Evolutionary conservation across 2,113 vertebrate species (phyloP).

Genomic region (Halcyon senegalensis): DNA sequence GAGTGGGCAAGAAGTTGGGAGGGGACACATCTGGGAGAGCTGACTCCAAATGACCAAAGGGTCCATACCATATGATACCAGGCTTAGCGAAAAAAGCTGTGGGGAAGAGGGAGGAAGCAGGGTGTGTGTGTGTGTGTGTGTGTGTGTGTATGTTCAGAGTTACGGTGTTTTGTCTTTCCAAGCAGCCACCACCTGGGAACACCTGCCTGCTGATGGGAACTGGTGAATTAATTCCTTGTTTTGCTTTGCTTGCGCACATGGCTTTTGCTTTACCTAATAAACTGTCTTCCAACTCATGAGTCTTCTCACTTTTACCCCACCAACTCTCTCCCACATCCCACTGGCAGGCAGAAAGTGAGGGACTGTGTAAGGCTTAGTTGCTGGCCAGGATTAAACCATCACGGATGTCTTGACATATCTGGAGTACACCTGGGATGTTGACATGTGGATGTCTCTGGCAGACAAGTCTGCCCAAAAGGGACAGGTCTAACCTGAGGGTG

Average conservation of each 20-base stretch:
- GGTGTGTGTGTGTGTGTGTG: too few relatives aligned
- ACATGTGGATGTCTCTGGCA: not conserved
- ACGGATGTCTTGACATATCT: not conserved
- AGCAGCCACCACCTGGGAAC: not conserved
- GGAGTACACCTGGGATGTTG: not conserved
- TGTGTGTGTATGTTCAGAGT: rapidly evolving
- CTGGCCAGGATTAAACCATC: not conserved
- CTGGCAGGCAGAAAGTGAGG: rapidly evolving
- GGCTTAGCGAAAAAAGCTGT: not conserved
- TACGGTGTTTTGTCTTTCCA: not conserved
- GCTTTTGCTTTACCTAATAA: not conserved
- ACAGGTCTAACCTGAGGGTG: not conserved
- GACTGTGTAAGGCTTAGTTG: not conserved
- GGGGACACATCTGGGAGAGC: not conserved
- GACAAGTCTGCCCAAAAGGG: not conserved
- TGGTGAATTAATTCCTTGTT: not conserved
- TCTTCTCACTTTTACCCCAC: not conserved
- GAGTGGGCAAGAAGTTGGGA: not conserved
- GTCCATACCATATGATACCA: rapidly evolving
- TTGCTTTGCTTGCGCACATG: not conserved
- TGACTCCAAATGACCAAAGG: not conserved
- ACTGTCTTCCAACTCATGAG: not conserved
- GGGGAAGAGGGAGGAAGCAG: not conserved
- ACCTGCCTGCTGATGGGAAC: not conserved
- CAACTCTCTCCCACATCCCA: not conserved